Conservation (phyloP, 2,888 invertebrate genomes). For the Drosophila subquinaria region DNA sequence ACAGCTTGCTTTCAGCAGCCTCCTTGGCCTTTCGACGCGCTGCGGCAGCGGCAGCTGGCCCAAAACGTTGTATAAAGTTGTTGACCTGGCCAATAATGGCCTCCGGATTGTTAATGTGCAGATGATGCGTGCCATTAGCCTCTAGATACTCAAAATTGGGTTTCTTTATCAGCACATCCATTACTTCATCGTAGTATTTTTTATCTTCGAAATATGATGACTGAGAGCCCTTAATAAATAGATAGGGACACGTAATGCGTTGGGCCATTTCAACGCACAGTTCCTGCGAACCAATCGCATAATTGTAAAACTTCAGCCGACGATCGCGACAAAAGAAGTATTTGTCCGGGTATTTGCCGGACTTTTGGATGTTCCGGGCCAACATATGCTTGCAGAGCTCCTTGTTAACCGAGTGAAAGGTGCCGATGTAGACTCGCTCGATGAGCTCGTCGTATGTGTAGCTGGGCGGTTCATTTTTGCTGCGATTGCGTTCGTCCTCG, state of each 20-base stretch:
- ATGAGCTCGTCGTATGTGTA: constrained; percentile 88
- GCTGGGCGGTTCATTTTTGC: constrained; percentile 87
- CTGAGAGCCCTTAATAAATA: constrained; percentile 88
- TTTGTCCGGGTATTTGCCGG: constrained; percentile 87
- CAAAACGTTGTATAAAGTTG: constrained; percentile 87
- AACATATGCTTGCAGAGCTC: constrained; percentile 87
- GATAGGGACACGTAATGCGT: constrained; percentile 88
- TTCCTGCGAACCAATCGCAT: constrained; percentile 84
- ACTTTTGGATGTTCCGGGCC: constrained; percentile 87
- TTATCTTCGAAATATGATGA: constrained; percentile 87
- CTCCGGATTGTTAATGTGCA: constrained; percentile 90
- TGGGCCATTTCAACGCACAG: constrained; percentile 87
- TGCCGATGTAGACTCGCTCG: constrained; percentile 87
- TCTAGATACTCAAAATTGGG: constrained; percentile 87
- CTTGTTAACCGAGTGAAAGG: constrained; percentile 87
- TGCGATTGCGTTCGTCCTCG: constrained; percentile 85
- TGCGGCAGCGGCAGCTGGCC: constrained; percentile 88
- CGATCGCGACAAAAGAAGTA: constrained; percentile 89
- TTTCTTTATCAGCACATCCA: constrained; percentile 87
- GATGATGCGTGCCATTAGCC: constrained; percentile 90
- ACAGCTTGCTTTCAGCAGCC: constrained; percentile 86
- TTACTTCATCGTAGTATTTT: constrained; percentile 87
- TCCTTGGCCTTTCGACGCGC: constrained; percentile 86
- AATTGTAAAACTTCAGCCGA: constrained; percentile 87
- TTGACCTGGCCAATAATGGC: constrained; percentile 87